phyloP scores from a whole-genome alignment of 2,113 vertebrate genomes.

The Spilogale gracilis region DNA sequence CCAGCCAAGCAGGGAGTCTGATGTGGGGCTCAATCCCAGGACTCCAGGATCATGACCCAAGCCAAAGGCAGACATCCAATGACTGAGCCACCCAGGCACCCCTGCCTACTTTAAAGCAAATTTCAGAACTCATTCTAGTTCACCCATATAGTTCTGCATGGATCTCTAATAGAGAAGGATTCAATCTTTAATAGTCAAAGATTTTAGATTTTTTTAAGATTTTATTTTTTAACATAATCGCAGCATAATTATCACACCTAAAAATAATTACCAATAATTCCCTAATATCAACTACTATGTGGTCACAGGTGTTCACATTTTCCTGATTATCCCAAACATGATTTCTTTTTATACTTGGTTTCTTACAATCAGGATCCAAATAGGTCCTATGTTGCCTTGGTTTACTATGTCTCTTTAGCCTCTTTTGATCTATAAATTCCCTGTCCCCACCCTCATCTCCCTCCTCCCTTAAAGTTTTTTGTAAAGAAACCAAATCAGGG shows the following conservation, averaged over 20 bases:
- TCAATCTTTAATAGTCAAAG: background rate
- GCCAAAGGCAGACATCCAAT: too few species aligned
- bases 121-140: background rate
- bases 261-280: background rate
- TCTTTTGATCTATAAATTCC: background rate
- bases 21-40: too few species aligned
- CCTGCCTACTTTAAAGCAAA: background rate
- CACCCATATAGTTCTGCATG: background rate
- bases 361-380: background rate
- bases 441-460: background rate
- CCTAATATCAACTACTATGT: background rate
- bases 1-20: too few species aligned
- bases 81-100: too few species aligned
- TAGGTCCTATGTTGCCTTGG: background rate
- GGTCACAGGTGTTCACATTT: background rate
- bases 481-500: background rate
- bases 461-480: background rate
- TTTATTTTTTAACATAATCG: background rate
- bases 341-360: background rate
- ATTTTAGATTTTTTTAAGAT: background rate
- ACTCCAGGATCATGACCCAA: too few species aligned
- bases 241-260: background rate
- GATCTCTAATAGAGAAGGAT: background rate
- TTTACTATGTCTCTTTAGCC: background rate
- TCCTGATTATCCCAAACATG: background rate